Conservation (phyloP, 37 sponge, comb jelly and placozoan species). For the Bolinopsis microptera region DNA sequence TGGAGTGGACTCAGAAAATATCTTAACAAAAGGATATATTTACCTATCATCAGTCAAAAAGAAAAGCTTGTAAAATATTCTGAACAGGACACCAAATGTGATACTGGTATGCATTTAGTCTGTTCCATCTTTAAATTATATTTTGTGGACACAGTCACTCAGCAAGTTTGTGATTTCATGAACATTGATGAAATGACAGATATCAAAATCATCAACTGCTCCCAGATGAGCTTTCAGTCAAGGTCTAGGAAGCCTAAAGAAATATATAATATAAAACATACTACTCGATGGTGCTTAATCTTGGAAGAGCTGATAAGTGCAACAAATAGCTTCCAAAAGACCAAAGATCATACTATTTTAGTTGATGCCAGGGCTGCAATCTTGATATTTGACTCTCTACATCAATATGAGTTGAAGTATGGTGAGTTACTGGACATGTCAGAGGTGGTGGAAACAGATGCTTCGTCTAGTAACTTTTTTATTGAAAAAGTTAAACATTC, state of each 20-base stretch:
- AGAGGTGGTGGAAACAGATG: background rate
- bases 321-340: background rate
- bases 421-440: background rate
- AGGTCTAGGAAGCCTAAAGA: background rate
- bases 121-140: slow-evolving; percentile 1
- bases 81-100: background rate
- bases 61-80: background rate
- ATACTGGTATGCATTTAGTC: background rate
- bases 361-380: slow-evolving; percentile 3
- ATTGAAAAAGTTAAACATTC: background rate
- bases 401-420: background rate
- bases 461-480: background rate
- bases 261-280: background rate
- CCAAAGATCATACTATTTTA: background rate
- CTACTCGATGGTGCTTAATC: background rate
- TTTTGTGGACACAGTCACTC: background rate
- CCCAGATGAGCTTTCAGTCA: background rate
- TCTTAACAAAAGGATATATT: background rate
- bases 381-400: background rate
- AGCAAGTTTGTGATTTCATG: background rate
- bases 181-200: slow-evolving; percentile 12
- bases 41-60: background rate
- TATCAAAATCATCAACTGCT: background rate
- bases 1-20: background rate
- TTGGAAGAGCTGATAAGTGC: slow-evolving; percentile 18